These are phyloP conservation scores for Holothuria scabra DNA, from an alignment of 53 echinoderm and acorn worm species.

Conservation along the genomic window DNA sequence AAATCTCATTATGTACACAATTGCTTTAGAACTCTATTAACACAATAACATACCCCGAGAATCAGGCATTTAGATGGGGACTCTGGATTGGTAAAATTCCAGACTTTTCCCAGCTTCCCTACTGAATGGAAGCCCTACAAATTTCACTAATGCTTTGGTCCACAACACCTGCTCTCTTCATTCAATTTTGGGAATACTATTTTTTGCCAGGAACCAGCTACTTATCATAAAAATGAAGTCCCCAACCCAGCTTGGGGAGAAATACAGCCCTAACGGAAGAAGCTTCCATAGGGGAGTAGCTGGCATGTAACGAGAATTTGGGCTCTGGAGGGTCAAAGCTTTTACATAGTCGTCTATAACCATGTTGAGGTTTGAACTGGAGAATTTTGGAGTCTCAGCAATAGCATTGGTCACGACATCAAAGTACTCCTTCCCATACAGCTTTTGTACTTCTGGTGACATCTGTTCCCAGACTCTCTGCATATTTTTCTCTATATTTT, in stretches of 20 bases:
- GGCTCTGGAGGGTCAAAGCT: slow-evolving; percentile 61
- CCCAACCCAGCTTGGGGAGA: slow-evolving; percentile 56
- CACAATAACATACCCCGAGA: no score
- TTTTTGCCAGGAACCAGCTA: background rate
- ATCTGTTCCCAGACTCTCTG: slow-evolving; percentile 53
- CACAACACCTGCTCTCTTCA: no score
- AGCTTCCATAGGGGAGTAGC: slow-evolving; percentile 51
- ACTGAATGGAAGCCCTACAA: no score
- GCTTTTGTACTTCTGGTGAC: slow-evolving; percentile 48
- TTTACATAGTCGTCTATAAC: slow-evolving; percentile 50
- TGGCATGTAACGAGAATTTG: slow-evolving; percentile 61
- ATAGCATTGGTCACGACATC: slow-evolving; percentile 20
- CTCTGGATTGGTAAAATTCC: no score
- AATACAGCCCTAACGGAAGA: slow-evolving; percentile 34
- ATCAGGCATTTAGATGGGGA: no score
- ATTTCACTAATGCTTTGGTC: no score
- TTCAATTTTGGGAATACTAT: background rate
- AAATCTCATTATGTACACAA: no score
- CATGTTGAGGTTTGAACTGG: slow-evolving; percentile 32
- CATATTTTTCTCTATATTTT: slow-evolving; percentile 23
- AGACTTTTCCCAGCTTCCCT: no score
- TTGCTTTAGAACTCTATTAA: no score
- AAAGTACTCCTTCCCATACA: slow-evolving; percentile 69
- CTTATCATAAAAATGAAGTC: slow-evolving; percentile 53
- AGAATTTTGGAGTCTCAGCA: background rate